Evolutionary conservation across 2,888 invertebrate species (phyloP).

Genomic region (Vesta saturnalis): DNA sequence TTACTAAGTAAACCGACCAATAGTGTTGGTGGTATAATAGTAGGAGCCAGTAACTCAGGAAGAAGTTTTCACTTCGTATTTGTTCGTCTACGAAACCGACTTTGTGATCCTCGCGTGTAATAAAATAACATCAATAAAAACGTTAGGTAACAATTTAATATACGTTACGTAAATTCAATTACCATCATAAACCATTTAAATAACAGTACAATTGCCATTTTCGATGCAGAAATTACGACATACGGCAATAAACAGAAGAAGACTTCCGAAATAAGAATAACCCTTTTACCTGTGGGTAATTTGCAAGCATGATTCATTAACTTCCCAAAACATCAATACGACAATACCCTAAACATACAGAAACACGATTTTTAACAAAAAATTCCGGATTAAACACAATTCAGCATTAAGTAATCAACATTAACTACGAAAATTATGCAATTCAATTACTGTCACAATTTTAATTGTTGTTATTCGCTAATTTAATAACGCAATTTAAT

Average conservation of each 20-base stretch:
- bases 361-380: no score
- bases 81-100: conserved; percentile 22
- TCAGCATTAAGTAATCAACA: no score
- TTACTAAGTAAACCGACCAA: conserved; percentile 39
- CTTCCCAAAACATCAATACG: no score
- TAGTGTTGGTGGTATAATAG: conserved; percentile 23
- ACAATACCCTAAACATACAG: no score
- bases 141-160: conserved; percentile 5
- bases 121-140: conserved; percentile 11
- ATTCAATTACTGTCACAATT: background rate
- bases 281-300: no score
- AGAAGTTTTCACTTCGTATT: conserved; percentile 32
- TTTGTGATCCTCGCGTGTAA: background rate
- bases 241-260: no score
- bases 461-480: background rate
- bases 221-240: no score
- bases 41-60: conserved; percentile 33
- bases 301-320: no score
- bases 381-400: no score
- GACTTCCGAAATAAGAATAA: background rate
- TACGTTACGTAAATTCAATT: conserved; percentile 10
- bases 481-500: background rate
- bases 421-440: no score
- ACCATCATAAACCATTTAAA: background rate
- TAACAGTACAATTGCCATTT: conserved; percentile 3